phyloP scores from a whole-genome alignment of 1,140 invertebrate genomes.

The Lasioglossum albipes region DNA sequence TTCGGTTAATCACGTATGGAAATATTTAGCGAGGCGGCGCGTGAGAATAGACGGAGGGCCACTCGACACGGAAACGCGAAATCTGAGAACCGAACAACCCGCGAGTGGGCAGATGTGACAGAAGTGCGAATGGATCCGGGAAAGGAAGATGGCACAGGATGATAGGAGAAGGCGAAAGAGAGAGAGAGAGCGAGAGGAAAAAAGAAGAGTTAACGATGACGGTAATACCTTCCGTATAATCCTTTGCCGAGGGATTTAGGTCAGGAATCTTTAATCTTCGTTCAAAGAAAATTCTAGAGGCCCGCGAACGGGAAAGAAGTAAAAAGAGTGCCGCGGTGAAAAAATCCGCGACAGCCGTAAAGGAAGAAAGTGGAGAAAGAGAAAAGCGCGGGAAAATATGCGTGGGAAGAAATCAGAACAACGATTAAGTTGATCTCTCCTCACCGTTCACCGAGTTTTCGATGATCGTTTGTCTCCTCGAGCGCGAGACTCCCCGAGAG shows the following conservation, averaged over 20 bases:
- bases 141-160: neutral
- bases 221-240: constrained; percentile 1
- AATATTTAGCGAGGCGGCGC: neutral
- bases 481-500: no score
- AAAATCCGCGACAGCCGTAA: neutral
- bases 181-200: neutral
- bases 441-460: no score
- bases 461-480: no score
- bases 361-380: neutral
- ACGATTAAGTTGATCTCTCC: no score
- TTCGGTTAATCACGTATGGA: neutral
- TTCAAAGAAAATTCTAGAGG: constrained; percentile 4
- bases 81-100: neutral
- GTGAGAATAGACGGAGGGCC: neutral
- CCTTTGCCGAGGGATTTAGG: constrained; percentile 3
- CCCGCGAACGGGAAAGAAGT: neutral
- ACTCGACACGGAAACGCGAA: neutral
- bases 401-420: no score
- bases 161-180: neutral
- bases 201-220: neutral
- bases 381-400: no score
- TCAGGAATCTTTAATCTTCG: constrained; percentile 6
- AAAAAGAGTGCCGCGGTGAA: neutral
- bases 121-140: neutral
- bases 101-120: neutral